Evolutionary conservation across 37 sponge, comb jelly and placozoan species (phyloP).

Genomic region (Theonella swinhoei): DNA sequence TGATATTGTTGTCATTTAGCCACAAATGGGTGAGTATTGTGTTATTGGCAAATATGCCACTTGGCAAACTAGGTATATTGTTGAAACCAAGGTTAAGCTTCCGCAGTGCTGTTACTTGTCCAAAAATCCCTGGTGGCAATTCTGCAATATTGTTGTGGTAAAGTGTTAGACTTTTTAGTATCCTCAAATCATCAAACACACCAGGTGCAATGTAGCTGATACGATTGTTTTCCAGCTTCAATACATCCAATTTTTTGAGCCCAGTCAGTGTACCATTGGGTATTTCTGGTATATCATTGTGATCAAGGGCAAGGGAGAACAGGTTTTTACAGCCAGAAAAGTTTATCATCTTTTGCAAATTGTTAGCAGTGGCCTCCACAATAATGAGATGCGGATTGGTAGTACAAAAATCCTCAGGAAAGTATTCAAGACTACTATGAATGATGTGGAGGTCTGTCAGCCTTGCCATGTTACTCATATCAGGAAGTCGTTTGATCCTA

Average conservation of each 20-base stretch:
- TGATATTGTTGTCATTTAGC: conserved; percentile 48
- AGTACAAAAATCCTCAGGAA: conserved; percentile 47
- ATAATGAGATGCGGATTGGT: neutral
- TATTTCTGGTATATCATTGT: neutral
- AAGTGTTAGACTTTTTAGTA: conserved; percentile 7
- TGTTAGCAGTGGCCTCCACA: conserved; percentile 21
- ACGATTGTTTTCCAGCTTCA: conserved; percentile 13
- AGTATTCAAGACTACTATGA: neutral
- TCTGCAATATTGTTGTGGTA: conserved; percentile 34
- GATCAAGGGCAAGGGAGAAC: neutral
- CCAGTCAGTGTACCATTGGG: neutral
- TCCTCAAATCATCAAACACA: neutral
- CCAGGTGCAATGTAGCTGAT: conserved; percentile 7
- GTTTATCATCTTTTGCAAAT: neutral
- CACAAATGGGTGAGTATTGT: neutral
- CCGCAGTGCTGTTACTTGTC: neutral
- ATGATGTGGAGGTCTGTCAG: conserved; percentile 7
- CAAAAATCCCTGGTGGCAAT: conserved; percentile 30
- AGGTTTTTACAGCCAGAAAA: conserved; percentile 13
- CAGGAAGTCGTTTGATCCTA: conserved; percentile 12
- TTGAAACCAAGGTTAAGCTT: conserved; percentile 14
- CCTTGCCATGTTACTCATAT: conserved; percentile 8
- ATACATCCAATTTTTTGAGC: neutral
- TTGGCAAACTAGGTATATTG: conserved; percentile 4
- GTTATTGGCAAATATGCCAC: conserved; percentile 3